Evolutionary conservation across 2,797 vertebrate species (phyloP).

Genomic region (Falco concolor): DNA sequence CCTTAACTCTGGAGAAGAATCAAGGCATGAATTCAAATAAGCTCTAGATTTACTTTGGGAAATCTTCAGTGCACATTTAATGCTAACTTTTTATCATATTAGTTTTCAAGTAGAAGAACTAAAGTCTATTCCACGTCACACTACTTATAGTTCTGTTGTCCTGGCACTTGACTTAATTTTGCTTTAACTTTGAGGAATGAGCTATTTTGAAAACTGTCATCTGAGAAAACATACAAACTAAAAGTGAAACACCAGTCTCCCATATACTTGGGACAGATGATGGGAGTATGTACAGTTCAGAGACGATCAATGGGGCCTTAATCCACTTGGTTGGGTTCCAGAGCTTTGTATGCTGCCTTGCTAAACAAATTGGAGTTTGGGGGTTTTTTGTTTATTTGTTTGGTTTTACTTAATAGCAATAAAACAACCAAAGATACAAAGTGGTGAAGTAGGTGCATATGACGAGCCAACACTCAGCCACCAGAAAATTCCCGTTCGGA

Average conservation of each 20-base stretch:
- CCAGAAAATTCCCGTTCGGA: not conserved
- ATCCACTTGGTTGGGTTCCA: not conserved
- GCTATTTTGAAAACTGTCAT: not conserved
- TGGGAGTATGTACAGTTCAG: not conserved
- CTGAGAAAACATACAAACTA: not conserved
- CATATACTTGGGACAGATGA: not conserved
- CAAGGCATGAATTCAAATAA: not conserved
- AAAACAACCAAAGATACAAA: not conserved
- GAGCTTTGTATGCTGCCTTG: not conserved
- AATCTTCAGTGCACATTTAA: not conserved
- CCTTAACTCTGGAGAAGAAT: not conserved
- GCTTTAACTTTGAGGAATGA: not conserved
- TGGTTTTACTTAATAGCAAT: not conserved
- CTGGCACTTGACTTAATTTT: not conserved
- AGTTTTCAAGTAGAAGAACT: not conserved
- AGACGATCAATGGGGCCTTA: not conserved
- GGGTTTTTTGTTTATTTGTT: too few species aligned
- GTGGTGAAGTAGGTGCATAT: not conserved
- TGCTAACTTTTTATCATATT: not conserved
- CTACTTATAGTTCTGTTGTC: not conserved
- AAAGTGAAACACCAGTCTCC: not conserved
- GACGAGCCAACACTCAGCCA: not conserved
- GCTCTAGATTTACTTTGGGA: not conserved
- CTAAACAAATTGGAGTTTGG: not conserved
- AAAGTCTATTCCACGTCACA: not conserved